Percentiles rank a stretch among this genome's conserved stretches.
Conservation (phyloP, 2,113 vertebrate genomes). For the Sturnira hondurensis region DNA sequence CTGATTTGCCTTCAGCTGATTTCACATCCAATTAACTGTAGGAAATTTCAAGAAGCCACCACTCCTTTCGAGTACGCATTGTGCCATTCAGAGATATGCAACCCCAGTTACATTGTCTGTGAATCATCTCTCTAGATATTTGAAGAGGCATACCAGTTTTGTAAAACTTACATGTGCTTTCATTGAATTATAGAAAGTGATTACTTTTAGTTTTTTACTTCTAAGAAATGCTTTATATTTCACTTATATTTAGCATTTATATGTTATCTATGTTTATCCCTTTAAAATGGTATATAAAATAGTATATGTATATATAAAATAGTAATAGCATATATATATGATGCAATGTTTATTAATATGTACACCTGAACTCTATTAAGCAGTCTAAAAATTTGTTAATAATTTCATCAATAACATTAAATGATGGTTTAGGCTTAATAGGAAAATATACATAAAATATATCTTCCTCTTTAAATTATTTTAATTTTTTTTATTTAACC, state of each 20-base stretch:
- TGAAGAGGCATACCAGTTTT: background rate
- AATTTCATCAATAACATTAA: background rate
- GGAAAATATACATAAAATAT: background rate
- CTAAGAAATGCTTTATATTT: background rate
- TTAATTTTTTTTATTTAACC: background rate
- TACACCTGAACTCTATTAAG: background rate
- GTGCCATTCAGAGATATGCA: background rate
- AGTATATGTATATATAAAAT: too few species aligned
- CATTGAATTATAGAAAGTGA: background rate
- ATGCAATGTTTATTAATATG: background rate
- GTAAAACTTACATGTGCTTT: background rate
- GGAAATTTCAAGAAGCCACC: background rate
- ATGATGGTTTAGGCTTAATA: background rate
- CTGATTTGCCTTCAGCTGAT: background rate
- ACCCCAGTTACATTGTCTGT: background rate
- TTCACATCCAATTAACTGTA: background rate
- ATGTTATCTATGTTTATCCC: background rate
- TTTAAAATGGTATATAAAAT: background rate
- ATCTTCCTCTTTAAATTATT: background rate
- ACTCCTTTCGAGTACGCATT: background rate
- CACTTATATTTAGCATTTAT: background rate
- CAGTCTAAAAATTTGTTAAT: background rate
- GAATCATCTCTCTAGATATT: background rate
- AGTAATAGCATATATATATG: too few species aligned
- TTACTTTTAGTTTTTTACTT: background rate